A percentile compares a stretch with the other conserved stretches of the same genome.
Conservation (phyloP, 2,113 vertebrate genomes). For the Ariopsis seemanni region DNA sequence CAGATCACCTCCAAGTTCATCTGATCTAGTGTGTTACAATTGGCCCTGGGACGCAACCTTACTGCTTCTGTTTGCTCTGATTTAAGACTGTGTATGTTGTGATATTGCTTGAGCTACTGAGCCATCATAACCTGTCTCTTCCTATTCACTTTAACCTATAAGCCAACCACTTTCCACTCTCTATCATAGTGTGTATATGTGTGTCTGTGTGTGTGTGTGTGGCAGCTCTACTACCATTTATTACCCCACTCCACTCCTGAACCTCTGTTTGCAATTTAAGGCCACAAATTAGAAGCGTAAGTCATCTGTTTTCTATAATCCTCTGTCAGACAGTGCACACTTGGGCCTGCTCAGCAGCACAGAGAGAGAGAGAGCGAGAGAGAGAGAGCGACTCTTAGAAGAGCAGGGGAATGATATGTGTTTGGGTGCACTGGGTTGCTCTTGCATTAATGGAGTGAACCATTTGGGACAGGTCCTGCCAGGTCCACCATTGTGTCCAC, state of each 20-base stretch:
- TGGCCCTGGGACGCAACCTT: background rate
- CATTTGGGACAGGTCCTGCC: background rate
- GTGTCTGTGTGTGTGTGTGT: slow-evolving; percentile 71
- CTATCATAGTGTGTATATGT: slow-evolving; percentile 57
- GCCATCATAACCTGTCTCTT: slow-evolving; percentile 89
- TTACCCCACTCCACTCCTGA: slow-evolving; percentile 92
- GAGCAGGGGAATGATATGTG: slow-evolving; percentile 6
- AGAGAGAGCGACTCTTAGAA: background rate
- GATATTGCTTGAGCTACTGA: slow-evolving; percentile 86
- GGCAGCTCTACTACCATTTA: slow-evolving; percentile 86
- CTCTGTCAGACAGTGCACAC: slow-evolving; percentile 90
- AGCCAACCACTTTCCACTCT: slow-evolving; percentile 81
- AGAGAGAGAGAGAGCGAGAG: background rate
- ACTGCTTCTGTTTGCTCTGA: slow-evolving; percentile 20
- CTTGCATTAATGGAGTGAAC: slow-evolving; percentile 19
- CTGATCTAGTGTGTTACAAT: background rate
- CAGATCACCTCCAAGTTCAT: background rate
- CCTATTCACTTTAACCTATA: slow-evolving; percentile 89
- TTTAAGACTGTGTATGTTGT: slow-evolving; percentile 66
- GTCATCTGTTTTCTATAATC: slow-evolving; percentile 99
- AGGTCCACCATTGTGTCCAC: background rate
- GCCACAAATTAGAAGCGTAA: slow-evolving; percentile 98
- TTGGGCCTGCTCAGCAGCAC: slow-evolving; percentile 42
- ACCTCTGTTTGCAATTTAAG: slow-evolving; percentile 99
- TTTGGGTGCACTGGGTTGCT: slow-evolving; percentile 9